These are phyloP conservation scores for Sebastes taczanowskii DNA, from an alignment of 2,797 vertebrate species.

Conservation along the genomic window DNA sequence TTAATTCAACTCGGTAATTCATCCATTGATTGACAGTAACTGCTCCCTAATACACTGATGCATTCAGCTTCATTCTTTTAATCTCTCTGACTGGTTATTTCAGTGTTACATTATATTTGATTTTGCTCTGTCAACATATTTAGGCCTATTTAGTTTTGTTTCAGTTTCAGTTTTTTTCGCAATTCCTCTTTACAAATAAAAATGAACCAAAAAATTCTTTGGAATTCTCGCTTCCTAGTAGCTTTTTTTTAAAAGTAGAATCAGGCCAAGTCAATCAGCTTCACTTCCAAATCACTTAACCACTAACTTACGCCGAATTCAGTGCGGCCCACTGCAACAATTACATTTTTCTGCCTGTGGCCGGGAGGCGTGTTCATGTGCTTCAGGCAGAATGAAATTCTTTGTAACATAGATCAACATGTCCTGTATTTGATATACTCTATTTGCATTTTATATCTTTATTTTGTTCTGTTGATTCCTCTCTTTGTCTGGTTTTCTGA, in stretches of 20 bases:
- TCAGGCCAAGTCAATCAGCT: neutral
- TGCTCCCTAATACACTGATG: constrained; percentile 47
- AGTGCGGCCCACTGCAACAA: too few relatives aligned
- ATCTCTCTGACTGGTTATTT: neutral
- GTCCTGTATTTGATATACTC: neutral
- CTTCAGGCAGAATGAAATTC: too few relatives aligned
- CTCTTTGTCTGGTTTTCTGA: neutral
- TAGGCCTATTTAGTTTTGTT: neutral
- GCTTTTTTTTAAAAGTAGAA: neutral
- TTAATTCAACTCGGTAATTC: neutral
- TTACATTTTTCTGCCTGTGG: too few relatives aligned
- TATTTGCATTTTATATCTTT: neutral
- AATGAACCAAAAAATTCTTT: neutral
- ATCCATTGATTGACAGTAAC: constrained; percentile 53
- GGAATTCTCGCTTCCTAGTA: neutral
- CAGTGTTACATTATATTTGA: neutral
- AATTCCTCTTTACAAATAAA: constrained; percentile 10
- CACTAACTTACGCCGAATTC: too few relatives aligned
- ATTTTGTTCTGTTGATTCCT: neutral
- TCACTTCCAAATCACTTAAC: neutral
- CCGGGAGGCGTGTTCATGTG: too few relatives aligned
- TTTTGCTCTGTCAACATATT: neutral
- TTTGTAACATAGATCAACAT: too few relatives aligned
- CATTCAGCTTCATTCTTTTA: constrained; percentile 32
- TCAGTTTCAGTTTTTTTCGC: neutral